phyloP scores from a whole-genome alignment of 2,888 invertebrate species.

The Plebejus argus region DNA sequence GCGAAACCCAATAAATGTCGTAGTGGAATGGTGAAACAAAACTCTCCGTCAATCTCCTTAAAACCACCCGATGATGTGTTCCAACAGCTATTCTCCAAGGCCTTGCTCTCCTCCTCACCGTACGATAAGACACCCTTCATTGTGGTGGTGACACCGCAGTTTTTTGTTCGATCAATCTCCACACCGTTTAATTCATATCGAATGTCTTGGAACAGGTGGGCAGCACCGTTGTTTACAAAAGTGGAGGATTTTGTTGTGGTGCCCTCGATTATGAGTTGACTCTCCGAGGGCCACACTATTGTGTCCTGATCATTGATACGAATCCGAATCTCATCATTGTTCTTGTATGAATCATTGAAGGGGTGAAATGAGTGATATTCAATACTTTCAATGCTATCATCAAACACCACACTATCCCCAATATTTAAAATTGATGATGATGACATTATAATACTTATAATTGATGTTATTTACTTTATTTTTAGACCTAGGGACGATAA shows the following conservation, averaged over 20 bases:
- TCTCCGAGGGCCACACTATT: conserved; percentile 8
- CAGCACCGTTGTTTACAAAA: neutral
- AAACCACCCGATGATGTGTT: neutral
- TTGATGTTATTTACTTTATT: neutral
- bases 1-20: conserved; percentile 37
- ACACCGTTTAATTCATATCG: conserved; percentile 37
- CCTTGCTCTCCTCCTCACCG: conserved; percentile 25
- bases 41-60: neutral
- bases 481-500: neutral
- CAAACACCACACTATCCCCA: conserved; percentile 25
- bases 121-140: conserved; percentile 33
- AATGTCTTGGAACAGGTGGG: conserved; percentile 33
- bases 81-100: neutral
- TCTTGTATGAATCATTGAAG: conserved; percentile 3
- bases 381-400: neutral
- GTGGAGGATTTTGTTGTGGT: neutral
- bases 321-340: conserved; percentile 24
- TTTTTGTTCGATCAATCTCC: conserved; percentile 39
- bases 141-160: conserved; percentile 40
- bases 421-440: conserved; percentile 26
- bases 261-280: conserved; percentile 4
- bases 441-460: neutral
- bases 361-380: conserved; percentile 3
- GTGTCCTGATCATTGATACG: neutral
- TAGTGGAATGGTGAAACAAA: conserved; percentile 33